phyloP scores from a whole-genome alignment of 2,113 vertebrate genomes.

The Mus pahari region DNA sequence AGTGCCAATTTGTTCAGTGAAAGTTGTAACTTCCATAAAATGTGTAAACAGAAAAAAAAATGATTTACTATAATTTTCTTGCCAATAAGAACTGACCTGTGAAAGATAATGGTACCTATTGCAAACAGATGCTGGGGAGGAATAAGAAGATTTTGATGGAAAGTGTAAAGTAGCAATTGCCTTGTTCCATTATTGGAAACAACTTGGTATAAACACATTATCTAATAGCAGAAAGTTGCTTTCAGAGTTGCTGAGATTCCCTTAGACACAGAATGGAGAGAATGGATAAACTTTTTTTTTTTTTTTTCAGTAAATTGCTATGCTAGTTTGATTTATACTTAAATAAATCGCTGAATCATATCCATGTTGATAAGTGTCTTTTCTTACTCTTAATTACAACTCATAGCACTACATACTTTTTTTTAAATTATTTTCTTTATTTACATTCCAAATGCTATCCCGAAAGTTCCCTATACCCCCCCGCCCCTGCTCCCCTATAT shows the following conservation, averaged over 20 bases:
- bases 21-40: neutral
- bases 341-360: neutral
- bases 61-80: neutral
- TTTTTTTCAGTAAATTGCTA: neutral
- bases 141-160: slow-evolving; percentile 9
- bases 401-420: neutral
- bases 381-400: neutral
- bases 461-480: no score
- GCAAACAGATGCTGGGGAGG: neutral
- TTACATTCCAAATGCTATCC: no score
- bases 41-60: neutral
- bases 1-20: neutral
- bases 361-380: neutral
- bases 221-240: neutral
- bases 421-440: no score
- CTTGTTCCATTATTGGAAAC: neutral
- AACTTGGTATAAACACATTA: neutral
- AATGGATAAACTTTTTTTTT: neutral
- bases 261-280: neutral
- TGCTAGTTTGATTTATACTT: neutral
- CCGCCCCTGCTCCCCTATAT: no score
- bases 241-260: neutral
- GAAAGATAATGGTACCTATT: neutral
- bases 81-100: neutral
- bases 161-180: neutral